These are phyloP conservation scores for Varanus salvator DNA, from an alignment of 2,113 vertebrate genomes.

Conservation along the genomic window DNA sequence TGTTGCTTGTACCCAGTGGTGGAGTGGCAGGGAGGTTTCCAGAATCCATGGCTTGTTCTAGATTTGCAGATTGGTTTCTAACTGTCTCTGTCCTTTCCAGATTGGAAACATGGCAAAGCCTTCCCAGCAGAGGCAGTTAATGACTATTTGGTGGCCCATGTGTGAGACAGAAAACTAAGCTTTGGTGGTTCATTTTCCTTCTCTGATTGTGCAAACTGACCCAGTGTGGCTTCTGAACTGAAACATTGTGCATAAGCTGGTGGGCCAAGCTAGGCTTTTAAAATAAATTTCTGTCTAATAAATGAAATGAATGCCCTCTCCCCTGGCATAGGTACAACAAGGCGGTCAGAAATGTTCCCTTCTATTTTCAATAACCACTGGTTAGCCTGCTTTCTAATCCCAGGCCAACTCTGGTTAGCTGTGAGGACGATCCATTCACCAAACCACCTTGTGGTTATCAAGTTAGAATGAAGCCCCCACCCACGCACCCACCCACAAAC, in stretches of 20 bases:
- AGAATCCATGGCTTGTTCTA: no score
- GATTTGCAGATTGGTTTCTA: no score
- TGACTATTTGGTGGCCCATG: no score
- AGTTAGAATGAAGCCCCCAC: background rate
- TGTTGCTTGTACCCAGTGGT: no score
- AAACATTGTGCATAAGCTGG: background rate
- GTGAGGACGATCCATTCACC: background rate
- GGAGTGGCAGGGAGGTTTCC: no score
- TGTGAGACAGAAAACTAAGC: no score
- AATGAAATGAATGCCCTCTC: background rate
- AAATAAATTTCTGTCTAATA: background rate
- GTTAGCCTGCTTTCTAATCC: background rate
- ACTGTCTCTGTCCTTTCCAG: no score
- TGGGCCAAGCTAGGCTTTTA: background rate
- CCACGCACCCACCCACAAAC: background rate
- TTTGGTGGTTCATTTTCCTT: no score
- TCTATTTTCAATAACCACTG: background rate
- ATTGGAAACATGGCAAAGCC: no score
- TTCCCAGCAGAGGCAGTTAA: no score
- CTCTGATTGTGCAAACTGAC: no score
- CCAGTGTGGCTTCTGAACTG: background rate
- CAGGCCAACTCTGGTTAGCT: background rate
- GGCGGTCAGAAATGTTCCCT: background rate
- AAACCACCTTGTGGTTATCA: background rate
- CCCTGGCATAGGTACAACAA: no score